These are phyloP conservation scores for Rattus norvegicus DNA, from an alignment of 2,113 vertebrate species.

Conservation along the genomic window DNA sequence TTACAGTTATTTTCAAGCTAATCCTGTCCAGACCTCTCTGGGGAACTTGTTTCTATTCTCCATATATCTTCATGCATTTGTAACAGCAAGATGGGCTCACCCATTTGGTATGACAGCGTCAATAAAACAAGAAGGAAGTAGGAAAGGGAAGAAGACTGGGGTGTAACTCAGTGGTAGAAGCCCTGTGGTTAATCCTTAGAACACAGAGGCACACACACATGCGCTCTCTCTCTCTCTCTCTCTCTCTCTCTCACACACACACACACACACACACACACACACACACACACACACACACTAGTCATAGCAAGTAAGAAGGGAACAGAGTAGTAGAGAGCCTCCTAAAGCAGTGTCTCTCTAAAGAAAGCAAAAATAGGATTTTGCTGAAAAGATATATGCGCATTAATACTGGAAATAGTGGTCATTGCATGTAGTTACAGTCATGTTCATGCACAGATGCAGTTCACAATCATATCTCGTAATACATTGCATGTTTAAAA, in stretches of 20 bases:
- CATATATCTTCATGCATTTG: neutral
- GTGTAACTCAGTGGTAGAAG: neutral
- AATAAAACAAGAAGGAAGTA: neutral
- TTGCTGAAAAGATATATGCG: neutral
- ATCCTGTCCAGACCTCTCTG: neutral
- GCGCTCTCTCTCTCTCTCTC: no score
- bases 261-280: neutral
- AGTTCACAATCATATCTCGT: neutral
- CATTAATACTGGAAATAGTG: neutral
- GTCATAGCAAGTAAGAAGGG: neutral
- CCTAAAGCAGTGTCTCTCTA: neutral
- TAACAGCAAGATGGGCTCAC: neutral
- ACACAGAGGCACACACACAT: neutral
- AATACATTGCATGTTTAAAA: neutral
- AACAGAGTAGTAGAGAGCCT: neutral
- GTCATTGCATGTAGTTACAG: neutral
- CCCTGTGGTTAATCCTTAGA: neutral
- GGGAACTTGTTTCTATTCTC: neutral
- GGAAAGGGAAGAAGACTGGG: neutral
- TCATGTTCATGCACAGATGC: neutral
- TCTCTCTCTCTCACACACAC: neutral
- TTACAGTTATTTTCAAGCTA: neutral
- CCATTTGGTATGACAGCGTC: neutral
- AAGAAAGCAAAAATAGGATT: neutral
- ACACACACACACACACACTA: no score